A percentile compares a stretch with the other conserved stretches of the same genome.
Conservation (phyloP, 2,888 invertebrate species). For the Yponomeuta sedellus region DNA sequence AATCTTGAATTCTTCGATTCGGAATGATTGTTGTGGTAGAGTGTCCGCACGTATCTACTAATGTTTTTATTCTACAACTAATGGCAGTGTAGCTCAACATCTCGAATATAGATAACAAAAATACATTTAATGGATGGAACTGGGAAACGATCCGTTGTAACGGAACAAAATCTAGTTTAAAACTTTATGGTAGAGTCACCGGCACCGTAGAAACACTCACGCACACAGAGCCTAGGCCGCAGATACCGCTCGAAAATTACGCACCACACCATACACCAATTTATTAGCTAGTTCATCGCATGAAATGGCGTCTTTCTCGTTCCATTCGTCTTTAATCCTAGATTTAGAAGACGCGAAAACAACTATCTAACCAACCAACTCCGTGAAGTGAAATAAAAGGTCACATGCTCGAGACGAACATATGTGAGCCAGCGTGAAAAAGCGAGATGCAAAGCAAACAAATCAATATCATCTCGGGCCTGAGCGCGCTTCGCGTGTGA, state of each 20-base stretch:
- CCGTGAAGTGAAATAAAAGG: constrained; percentile 66
- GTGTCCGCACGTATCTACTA: not conserved
- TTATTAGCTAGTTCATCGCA: constrained; percentile 16
- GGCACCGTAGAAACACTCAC: not conserved
- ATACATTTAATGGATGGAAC: constrained; percentile 3
- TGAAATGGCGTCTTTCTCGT: constrained; percentile 49
- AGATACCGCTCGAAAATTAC: not conserved
- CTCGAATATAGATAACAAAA: constrained; percentile 18
- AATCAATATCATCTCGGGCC: constrained; percentile 67
- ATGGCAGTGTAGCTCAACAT: not conserved
- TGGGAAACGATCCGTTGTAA: constrained; percentile 12
- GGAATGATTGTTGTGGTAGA: constrained; percentile 21
- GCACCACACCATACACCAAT: not conserved
- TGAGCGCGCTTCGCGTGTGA: constrained; percentile 50
- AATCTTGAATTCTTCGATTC: constrained; percentile 22
- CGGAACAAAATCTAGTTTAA: constrained; percentile 15
- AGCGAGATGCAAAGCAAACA: constrained; percentile 76
- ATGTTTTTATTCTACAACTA: not conserved
- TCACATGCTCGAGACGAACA: constrained; percentile 56
- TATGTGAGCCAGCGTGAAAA: constrained; percentile 48
- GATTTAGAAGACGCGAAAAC: constrained; percentile 72
- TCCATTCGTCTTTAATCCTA: constrained; percentile 47
- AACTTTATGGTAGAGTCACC: constrained; percentile 2
- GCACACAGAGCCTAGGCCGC: constrained; percentile 2
- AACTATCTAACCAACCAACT: constrained; percentile 51